Evolutionary conservation across 1,140 invertebrate species (phyloP).

Genomic region (Temnothorax longispinosus): DNA sequence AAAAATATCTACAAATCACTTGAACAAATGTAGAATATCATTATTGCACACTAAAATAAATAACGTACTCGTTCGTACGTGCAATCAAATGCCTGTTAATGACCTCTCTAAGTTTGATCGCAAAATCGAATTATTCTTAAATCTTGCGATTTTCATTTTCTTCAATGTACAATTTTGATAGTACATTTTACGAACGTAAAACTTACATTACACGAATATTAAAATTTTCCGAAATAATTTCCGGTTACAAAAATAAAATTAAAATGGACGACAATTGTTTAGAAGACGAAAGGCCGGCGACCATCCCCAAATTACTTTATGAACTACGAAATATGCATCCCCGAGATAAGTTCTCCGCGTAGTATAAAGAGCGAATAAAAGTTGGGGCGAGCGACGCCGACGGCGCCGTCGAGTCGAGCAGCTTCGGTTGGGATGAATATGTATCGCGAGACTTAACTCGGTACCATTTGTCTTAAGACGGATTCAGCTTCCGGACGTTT

Average conservation of each 20-base stretch:
- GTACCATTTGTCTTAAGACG: slow-evolving; percentile 38
- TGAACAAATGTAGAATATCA: background rate
- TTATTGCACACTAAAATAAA: background rate
- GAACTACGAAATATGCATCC: slow-evolving; percentile 47
- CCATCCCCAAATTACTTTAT: background rate
- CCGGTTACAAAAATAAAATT: background rate
- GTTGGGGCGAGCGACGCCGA: background rate
- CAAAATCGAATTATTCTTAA: background rate
- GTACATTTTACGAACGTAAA: background rate
- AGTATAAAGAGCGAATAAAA: slow-evolving; percentile 57
- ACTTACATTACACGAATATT: background rate
- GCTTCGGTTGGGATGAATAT: slow-evolving; percentile 37
- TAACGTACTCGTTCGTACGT: background rate
- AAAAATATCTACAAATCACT: background rate
- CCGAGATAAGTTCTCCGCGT: slow-evolving; percentile 46
- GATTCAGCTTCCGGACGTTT: slow-evolving; percentile 39
- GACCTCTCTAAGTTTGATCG: background rate
- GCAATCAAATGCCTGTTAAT: background rate
- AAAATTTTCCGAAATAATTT: background rate
- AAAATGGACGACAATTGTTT: slow-evolving; percentile 5
- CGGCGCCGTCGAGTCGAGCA: slow-evolving; percentile 29
- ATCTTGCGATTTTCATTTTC: background rate
- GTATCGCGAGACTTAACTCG: slow-evolving; percentile 35
- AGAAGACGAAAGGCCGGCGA: slow-evolving; percentile 4
- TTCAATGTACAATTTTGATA: background rate